Evolutionary conservation across 2,113 vertebrate genomes (phyloP).

Genomic region (Myanophis thanlyinensis): DNA sequence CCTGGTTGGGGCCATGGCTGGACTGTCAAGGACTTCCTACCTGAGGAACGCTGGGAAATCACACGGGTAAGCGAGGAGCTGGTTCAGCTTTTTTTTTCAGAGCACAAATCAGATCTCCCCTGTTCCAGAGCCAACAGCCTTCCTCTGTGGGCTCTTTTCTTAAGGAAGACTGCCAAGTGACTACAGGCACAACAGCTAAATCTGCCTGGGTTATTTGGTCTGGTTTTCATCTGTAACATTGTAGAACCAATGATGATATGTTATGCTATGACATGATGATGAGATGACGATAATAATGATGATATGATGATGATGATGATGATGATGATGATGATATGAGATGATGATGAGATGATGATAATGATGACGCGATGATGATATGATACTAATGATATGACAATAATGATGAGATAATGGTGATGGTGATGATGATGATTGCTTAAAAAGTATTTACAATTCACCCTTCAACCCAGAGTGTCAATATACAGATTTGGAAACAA

Average conservation of each 20-base stretch:
- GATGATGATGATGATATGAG: neutral
- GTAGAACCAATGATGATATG: neutral
- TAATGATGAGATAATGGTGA: neutral
- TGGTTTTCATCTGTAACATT: neutral
- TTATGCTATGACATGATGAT: neutral
- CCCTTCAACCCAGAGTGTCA: neutral
- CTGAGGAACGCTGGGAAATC: neutral
- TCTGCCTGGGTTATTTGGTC: slow-evolving; percentile 1
- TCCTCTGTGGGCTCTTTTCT: rapidly evolving
- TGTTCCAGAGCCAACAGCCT: neutral
- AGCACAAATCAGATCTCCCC: neutral
- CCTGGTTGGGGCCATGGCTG: neutral
- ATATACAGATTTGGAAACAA: neutral
- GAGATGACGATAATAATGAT: too few species aligned
- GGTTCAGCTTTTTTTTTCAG: neutral
- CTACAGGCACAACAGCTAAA: neutral
- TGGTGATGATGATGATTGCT: neutral
- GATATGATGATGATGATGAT: too few species aligned
- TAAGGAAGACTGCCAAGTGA: neutral
- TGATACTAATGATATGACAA: too few species aligned
- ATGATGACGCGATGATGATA: neutral
- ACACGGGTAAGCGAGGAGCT: neutral
- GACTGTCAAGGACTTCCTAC: neutral
- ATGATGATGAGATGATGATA: neutral
- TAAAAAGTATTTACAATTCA: neutral